Evolutionary conservation across 1,140 invertebrate species (phyloP).

Genomic region (Saxidomus purpurata): DNA sequence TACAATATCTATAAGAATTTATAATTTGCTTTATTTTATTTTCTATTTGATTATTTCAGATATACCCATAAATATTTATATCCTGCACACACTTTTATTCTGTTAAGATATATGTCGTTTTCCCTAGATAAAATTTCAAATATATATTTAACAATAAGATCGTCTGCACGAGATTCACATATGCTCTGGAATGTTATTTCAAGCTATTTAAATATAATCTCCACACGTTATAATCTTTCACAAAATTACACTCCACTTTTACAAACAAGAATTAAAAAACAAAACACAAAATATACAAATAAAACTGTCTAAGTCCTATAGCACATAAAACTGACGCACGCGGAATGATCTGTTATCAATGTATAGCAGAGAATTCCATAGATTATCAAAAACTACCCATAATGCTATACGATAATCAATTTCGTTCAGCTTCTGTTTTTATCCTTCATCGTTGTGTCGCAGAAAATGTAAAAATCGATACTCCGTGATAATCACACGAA

Average conservation of each 20-base stretch:
- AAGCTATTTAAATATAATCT: constrained; percentile 12
- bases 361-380: background rate
- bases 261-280: constrained; percentile 20
- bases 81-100: no score
- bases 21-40: no score
- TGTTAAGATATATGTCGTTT: no score
- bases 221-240: background rate
- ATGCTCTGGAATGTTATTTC: constrained; percentile 29
- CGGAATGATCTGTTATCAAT: background rate
- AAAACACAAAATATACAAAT: constrained; percentile 44
- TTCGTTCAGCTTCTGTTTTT: constrained; percentile 44
- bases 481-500: constrained; percentile 41
- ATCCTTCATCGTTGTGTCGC: constrained; percentile 36
- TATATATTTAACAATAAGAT: background rate
- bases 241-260: background rate
- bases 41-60: no score
- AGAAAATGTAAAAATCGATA: constrained; percentile 50
- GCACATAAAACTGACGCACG: background rate
- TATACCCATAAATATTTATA: no score
- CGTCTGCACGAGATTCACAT: background rate
- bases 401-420: constrained; percentile 57
- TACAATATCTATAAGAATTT: no score
- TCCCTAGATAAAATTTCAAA: background rate
- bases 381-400: constrained; percentile 55
- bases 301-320: background rate